Conservation (phyloP, 2,888 invertebrate species). For the Parnassius mnemosyne region DNA sequence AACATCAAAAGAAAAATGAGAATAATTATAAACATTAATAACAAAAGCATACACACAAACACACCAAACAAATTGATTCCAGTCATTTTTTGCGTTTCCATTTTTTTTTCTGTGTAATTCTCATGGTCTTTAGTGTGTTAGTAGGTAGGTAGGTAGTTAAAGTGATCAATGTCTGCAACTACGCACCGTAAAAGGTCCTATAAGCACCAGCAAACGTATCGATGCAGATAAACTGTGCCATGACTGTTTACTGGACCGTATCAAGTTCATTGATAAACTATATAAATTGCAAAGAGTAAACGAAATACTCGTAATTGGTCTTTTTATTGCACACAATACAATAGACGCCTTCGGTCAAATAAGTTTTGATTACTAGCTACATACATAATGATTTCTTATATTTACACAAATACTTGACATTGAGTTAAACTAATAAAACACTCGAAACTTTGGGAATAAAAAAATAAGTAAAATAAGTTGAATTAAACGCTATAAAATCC, state of each 20-base stretch:
- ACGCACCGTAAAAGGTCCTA: slow-evolving; percentile 26
- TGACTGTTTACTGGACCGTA: slow-evolving; percentile 56
- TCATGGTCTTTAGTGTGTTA: slow-evolving; percentile 13
- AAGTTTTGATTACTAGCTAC: not conserved
- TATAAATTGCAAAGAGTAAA: slow-evolving; percentile 44
- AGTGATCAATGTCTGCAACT: slow-evolving; percentile 10
- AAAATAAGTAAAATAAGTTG: no score
- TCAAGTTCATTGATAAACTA: slow-evolving; percentile 70
- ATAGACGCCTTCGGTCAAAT: not conserved
- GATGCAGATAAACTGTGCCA: slow-evolving; percentile 49
- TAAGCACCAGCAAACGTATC: slow-evolving; percentile 36
- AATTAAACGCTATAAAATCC: no score
- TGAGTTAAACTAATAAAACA: no score
- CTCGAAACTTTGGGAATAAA: no score
- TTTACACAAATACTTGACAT: no score
- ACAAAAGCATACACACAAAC: no score
- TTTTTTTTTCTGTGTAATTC: not conserved
- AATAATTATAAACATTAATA: no score
- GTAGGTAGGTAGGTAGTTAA: no score
- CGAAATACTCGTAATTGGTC: slow-evolving; percentile 42
- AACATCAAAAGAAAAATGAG: no score
- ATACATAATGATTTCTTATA: no score
- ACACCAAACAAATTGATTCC: no score
- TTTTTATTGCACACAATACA: slow-evolving; percentile 55
- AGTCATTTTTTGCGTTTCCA: no score